Conservation (phyloP, 2,113 vertebrate genomes). For the Rhabdomys dilectus region DNA sequence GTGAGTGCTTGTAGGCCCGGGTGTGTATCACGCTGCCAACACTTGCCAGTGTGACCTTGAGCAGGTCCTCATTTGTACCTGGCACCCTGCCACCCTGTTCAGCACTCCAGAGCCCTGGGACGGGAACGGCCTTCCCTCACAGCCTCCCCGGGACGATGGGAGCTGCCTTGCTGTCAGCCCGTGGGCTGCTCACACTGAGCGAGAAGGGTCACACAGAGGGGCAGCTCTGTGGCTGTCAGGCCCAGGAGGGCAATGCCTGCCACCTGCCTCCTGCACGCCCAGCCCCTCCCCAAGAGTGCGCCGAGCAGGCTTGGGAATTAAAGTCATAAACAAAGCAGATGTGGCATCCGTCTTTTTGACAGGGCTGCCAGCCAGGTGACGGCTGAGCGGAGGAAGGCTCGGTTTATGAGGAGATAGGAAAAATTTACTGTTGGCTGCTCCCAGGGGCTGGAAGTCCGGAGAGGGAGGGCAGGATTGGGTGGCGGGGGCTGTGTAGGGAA, state of each 20-base stretch:
- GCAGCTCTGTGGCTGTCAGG: neutral
- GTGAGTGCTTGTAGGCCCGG: neutral
- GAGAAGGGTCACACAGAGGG: neutral
- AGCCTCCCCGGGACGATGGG: neutral
- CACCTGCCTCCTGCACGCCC: neutral
- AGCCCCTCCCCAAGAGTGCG: neutral
- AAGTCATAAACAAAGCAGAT: conserved; percentile 81
- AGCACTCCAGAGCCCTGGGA: neutral
- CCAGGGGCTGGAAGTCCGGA: neutral
- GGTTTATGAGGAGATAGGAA: conserved; percentile 86
- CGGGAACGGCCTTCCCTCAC: neutral
- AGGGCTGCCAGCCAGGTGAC: conserved; percentile 82
- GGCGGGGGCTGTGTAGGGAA: neutral
- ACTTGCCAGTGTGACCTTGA: rapidly evolving
- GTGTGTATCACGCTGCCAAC: neutral
- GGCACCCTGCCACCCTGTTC: neutral
- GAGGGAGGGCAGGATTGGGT: neutral
- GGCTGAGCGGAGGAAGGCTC: conserved; percentile 81
- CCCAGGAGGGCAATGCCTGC: neutral
- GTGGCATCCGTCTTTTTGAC: conserved; percentile 86
- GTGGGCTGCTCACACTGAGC: rapidly evolving
- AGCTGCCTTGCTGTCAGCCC: neutral
- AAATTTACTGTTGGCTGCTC: conserved; percentile 85
- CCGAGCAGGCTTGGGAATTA: conserved; percentile 74
- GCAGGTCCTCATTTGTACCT: neutral